Evolutionary conservation across 2,113 vertebrate species (phyloP).

Genomic region (Xyrauchen texanus): DNA sequence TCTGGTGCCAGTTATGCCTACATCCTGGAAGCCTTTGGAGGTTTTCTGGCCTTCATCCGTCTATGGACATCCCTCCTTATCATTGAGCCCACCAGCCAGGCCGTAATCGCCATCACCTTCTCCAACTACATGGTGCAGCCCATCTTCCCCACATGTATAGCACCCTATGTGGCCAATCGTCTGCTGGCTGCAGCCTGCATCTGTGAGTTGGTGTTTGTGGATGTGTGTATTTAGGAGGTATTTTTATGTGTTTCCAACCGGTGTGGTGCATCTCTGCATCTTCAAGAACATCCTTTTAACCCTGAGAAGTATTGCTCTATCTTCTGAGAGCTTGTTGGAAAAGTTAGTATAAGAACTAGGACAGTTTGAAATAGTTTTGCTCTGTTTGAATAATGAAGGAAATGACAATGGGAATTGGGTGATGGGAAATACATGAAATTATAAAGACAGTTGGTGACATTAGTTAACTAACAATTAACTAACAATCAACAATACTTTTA

Average conservation of each 20-base stretch:
- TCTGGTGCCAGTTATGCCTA: constrained; percentile 92
- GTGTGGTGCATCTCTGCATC: no score
- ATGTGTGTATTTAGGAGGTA: not conserved
- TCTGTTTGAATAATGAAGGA: no score
- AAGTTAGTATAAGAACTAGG: no score
- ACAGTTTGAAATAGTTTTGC: no score
- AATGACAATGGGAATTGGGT: no score
- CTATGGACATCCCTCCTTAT: constrained; percentile 91
- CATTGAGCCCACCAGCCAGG: constrained; percentile 92
- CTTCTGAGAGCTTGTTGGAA: no score
- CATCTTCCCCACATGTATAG: constrained; percentile 83
- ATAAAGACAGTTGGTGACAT: no score
- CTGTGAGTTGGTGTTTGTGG: constrained; percentile 76
- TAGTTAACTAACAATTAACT: no score
- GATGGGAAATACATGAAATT: no score
- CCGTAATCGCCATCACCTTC: constrained; percentile 90
- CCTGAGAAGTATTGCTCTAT: no score
- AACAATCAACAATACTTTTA: no score
- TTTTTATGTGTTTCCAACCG: not conserved
- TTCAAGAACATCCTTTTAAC: no score
- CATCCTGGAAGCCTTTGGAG: constrained; percentile 89
- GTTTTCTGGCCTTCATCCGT: constrained; percentile 85
- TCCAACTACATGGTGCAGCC: constrained; percentile 94
- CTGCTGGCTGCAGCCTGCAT: constrained; percentile 87
- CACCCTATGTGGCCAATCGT: constrained; percentile 81